Conservation (phyloP, 2,113 vertebrate genomes). For the Peromyscus californicus region DNA sequence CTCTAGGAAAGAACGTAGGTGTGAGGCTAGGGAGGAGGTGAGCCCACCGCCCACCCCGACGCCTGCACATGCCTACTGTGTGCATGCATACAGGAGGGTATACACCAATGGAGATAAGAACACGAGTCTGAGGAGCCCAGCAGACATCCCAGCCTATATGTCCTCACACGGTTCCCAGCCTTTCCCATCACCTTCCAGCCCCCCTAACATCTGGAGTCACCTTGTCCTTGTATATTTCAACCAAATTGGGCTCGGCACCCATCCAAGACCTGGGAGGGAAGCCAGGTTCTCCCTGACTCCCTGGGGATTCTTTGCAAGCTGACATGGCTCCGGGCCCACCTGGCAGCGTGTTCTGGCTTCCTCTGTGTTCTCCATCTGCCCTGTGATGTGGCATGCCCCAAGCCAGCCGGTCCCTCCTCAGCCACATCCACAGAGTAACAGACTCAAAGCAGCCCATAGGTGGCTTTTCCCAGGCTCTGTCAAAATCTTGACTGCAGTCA, state of each 20-base stretch:
- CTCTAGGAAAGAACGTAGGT: slow-evolving; percentile 63
- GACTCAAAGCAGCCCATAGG: background rate
- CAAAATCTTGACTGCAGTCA: background rate
- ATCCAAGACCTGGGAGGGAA: slow-evolving; percentile 30
- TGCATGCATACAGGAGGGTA: background rate
- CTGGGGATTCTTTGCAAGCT: background rate
- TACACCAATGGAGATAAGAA: fast-evolving
- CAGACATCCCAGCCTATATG: background rate
- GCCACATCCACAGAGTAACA: background rate
- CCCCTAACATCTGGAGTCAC: background rate
- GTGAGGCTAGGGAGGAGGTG: background rate
- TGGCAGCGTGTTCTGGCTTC: slow-evolving; percentile 35
- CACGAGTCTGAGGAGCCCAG: fast-evolving
- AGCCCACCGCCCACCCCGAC: background rate
- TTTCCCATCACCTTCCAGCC: background rate
- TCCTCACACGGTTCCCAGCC: background rate
- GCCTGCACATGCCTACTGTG: fast-evolving
- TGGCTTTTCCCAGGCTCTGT: background rate
- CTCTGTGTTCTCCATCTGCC: slow-evolving; percentile 56
- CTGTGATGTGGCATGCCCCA: background rate
- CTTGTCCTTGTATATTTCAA: slow-evolving; percentile 31
- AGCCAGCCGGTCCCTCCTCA: background rate
- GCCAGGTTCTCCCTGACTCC: background rate
- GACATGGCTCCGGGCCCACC: slow-evolving; percentile 26
- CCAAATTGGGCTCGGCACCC: background rate